A percentile compares a stretch with the other conserved stretches of the same genome.
Conservation (phyloP, 2,888 invertebrate species). For the Bugula neritina region DNA sequence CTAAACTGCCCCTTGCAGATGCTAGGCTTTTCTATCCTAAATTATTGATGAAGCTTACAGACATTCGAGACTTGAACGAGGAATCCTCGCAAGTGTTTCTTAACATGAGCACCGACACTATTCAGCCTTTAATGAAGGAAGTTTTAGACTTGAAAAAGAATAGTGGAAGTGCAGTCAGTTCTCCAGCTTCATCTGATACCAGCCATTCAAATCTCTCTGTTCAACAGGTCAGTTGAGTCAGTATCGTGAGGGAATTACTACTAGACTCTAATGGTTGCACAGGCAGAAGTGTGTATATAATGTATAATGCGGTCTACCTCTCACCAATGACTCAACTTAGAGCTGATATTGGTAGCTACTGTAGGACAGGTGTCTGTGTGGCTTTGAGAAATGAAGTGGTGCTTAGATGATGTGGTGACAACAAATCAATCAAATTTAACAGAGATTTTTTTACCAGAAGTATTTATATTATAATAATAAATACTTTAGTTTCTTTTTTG, state of each 20-base stretch:
- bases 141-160: slow-evolving; percentile 36
- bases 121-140: slow-evolving; percentile 44
- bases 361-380: too few species aligned
- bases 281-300: too few species aligned
- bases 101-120: slow-evolving; percentile 38
- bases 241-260: background rate
- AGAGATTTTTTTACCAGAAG: background rate
- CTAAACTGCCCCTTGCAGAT: slow-evolving; percentile 66
- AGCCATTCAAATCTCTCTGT: background rate
- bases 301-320: background rate
- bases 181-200: slow-evolving; percentile 4
- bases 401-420: background rate
- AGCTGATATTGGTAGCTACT: too few species aligned
- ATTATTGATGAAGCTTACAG: slow-evolving; percentile 52
- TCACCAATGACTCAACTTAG: too few species aligned
- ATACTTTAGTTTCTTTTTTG: background rate
- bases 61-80: slow-evolving; percentile 52
- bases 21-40: slow-evolving; percentile 61
- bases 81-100: slow-evolving; percentile 40
- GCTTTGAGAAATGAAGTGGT: background rate
- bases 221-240: background rate
- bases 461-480: background rate
- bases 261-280: too few species aligned
- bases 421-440: background rate
- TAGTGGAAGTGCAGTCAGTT: slow-evolving; percentile 1